phyloP scores from a whole-genome alignment of 2,113 vertebrate genomes.

The Eulemur rufifrons region DNA sequence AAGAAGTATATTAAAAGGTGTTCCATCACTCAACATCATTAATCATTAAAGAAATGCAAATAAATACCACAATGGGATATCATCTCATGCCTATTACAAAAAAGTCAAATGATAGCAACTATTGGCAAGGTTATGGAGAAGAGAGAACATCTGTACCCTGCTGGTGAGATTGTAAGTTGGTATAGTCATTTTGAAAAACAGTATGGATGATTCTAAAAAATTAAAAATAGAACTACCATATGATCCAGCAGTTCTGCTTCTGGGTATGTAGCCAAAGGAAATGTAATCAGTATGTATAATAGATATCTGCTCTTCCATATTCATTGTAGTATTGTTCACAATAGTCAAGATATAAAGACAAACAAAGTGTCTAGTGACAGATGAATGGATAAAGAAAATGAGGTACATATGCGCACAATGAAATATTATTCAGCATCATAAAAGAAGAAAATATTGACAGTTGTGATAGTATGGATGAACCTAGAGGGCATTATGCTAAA shows the following conservation, averaged over 20 bases:
- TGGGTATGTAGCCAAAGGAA: not conserved
- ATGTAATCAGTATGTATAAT: not conserved
- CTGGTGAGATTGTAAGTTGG: not conserved
- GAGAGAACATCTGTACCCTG: not conserved
- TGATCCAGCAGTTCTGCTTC: not conserved
- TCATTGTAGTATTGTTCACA: not conserved
- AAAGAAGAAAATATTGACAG: not conserved
- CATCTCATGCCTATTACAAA: not conserved
- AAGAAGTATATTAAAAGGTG: not conserved
- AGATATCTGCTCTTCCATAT: not conserved
- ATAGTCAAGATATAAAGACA: not conserved
- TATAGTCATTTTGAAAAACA: not conserved
- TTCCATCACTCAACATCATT: not conserved
- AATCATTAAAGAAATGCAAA: not conserved
- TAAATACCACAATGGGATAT: not conserved
- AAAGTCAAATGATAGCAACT: not conserved
- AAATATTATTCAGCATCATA: not conserved
- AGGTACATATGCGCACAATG: not conserved
- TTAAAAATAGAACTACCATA: not conserved
- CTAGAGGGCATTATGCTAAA: not conserved
- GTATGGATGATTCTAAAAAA: not conserved
- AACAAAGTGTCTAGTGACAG: not conserved
- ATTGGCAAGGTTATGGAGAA: not conserved
- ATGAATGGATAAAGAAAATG: not conserved
- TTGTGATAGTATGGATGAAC: not conserved